Base-by-base conservation (phyloP, 2,888 invertebrate species). In the Erebia aethiops region DNA sequence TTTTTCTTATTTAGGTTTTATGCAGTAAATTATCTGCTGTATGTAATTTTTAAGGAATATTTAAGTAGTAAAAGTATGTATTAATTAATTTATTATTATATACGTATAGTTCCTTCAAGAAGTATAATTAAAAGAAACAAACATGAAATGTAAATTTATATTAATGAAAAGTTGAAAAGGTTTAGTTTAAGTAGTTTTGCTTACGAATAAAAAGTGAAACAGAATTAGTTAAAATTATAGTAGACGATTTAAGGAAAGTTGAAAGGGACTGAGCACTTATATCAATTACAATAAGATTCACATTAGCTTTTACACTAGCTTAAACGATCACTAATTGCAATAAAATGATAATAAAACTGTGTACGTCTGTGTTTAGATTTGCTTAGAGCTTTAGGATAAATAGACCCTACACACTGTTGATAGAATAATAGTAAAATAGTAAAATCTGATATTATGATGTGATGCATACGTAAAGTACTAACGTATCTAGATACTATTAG, bases 181-280 rank as follows among this genome's bases (percentile, higher is more conserved):
- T n/a, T n/a, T 46, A 11, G 11, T 2, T 13, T 13, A 46, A 46
- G 2, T 46, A n/a, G 9, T 18, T 61, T 61, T 14, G 8, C 46
- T 14, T 49, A 49, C 21, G 7, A 46, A 11, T 26, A 16, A 61
- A 49, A 62, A 58, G 58, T 58, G 14, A 16, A 57, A 54, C 2
- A 54, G 43, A 54, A 35, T 11, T 18, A 43, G 51, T 51, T 56
- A 10, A 16, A 2, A 54, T 54, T 10, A 54, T 10, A 51, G 14
- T 16, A 46, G 11, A 46, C 14, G n/a, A 46, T 54, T 56, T 67
- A 58, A 3, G 8, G 26, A 16, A 52, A 63, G 21, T 43, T 58
- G 14, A n/a, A 71, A 35, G 73, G 73, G 71, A 73, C 71, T 73
- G 73, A 73, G 43, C 46, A 52, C 62, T 69, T 69, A 60, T 71